Evolutionary conservation across 2,113 vertebrate species (phyloP), one percentile per base, ranked within the genome.

Genomic region (Caranx ignobilis): DNA sequence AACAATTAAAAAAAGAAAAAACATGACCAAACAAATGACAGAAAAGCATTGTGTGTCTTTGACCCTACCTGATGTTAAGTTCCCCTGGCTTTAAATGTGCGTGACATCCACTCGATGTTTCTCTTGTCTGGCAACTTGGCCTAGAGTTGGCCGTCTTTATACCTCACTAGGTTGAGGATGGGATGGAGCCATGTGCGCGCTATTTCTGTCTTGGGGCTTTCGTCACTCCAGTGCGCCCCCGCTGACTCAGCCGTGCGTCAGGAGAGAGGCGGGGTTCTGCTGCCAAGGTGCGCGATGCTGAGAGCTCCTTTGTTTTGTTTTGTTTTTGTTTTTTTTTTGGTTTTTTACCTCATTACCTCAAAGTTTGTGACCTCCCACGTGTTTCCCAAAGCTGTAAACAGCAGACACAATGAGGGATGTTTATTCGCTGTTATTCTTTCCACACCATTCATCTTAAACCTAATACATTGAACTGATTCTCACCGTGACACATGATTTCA

Each of bases 211-310:
- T 18, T 7, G 41, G 15, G 55, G 73, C 15, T 76, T 45, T 79
- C 39, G 41, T 81, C 32, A 79, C n/a, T 73, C 66, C 57, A 21
- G 55, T 75, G 79, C 87, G 67, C 66, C 4, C 70, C 64, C 70
- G 35, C 78, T 92, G 90, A 94, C 64, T 92, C 91, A 92, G 69
- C 26, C 62, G 34, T 91, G 83, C 71, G 90, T 94, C 90, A 92
- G 50, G 80, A 81, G 19, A 9, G 57, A 88, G 90, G 91, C 76
- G 89, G 85, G 79, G 80, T 79, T 73, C 56, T 19, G 7, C 56
- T 56, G 31, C 65, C 15, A 9, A 6, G 45, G 37, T 43, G 55
- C 31, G 16, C 37, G 15, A 2, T 12, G 50, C 73, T 37, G 18
- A 21, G 12, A 1, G 13, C 34, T 74, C 54, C 35, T 62, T 76